Percentiles rank a stretch among this genome's conserved stretches.
Evolutionary conservation across 2,113 vertebrate genomes (phyloP).

Genomic region (Phoxinus phoxinus): DNA sequence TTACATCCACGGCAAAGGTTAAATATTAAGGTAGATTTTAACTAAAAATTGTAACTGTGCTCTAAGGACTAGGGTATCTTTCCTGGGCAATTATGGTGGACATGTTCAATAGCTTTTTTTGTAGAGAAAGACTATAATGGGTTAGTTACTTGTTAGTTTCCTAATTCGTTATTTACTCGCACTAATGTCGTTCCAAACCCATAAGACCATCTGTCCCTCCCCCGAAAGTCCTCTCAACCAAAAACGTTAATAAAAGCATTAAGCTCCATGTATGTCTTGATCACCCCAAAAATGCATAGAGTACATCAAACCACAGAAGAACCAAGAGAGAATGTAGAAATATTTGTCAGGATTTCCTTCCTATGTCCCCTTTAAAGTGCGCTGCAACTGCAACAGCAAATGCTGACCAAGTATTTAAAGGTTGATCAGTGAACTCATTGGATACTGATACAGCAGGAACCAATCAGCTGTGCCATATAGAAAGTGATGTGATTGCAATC

Average conservation of each 20-base stretch:
- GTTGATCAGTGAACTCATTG: too few relatives aligned
- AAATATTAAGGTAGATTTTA: not conserved
- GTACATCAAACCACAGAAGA: not conserved
- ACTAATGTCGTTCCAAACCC: not conserved
- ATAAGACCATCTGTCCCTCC: not conserved
- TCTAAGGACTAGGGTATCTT: not conserved
- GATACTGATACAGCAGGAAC: too few relatives aligned
- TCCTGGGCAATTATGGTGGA: not conserved
- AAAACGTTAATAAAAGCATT: not conserved
- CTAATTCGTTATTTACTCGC: not conserved
- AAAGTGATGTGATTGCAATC: too few relatives aligned
- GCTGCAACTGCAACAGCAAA: too few relatives aligned
- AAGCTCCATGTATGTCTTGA: not conserved
- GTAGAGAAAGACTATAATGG: not conserved
- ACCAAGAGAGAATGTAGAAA: not conserved
- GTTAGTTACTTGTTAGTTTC: not conserved
- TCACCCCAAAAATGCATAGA: not conserved
- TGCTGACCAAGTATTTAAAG: too few relatives aligned
- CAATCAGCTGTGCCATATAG: too few relatives aligned
- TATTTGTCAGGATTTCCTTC: not conserved
- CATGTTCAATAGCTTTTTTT: not conserved
- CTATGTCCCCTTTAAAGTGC: too few relatives aligned
- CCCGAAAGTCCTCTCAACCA: not conserved
- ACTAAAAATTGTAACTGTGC: not conserved
- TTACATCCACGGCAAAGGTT: not conserved